Evolutionary conservation across 53 echinoderm and acorn worm species (phyloP).

Genomic region (Paracentrotus lividus): DNA sequence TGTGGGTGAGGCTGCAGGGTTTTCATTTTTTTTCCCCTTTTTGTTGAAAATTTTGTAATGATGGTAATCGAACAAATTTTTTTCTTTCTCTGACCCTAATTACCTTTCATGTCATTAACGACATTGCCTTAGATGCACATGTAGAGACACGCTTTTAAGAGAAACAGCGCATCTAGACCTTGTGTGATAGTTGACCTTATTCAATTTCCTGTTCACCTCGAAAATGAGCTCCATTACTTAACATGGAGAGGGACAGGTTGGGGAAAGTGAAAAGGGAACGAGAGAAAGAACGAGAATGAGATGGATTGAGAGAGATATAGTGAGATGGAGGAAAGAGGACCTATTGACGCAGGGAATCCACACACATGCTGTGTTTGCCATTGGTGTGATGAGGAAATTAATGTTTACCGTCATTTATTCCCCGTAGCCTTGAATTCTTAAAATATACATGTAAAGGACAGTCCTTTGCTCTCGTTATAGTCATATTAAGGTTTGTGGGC

Average conservation of each 20-base stretch:
- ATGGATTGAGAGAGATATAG: neutral
- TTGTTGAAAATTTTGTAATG: neutral
- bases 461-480: neutral
- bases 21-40: too few species aligned
- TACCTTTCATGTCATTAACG: neutral
- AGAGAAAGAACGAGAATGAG: neutral
- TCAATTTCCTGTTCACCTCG: slow-evolving; percentile 32
- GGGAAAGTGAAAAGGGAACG: neutral
- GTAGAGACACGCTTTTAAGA: neutral
- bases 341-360: neutral
- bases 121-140: neutral
- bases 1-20: too few species aligned
- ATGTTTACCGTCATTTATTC: neutral
- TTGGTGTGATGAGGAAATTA: neutral
- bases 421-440: neutral
- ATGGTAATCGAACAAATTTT: neutral
- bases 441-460: neutral
- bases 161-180: neutral
- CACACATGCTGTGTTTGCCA: neutral
- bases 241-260: neutral
- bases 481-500: neutral
- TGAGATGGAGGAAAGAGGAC: neutral
- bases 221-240: neutral
- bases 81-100: neutral
- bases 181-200: slow-evolving; percentile 36